Evolutionary conservation across 2,113 vertebrate species (phyloP).

Genomic region (Ameiurus melas): DNA sequence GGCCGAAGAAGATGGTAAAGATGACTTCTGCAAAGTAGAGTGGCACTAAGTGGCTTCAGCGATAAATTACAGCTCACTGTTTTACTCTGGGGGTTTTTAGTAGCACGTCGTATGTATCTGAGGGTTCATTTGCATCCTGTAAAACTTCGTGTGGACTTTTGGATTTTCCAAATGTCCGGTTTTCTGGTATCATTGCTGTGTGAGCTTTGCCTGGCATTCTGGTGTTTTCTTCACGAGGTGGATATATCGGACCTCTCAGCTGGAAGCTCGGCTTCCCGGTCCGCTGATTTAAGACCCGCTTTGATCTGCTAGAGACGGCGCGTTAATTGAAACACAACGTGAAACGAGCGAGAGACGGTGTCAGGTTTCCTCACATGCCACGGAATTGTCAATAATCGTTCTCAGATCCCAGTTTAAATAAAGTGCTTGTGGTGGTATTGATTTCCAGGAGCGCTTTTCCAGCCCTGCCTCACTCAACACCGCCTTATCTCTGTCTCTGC

Average conservation of each 20-base stretch:
- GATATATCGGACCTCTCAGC: background rate
- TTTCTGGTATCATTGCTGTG: background rate
- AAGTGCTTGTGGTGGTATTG: conserved; percentile 38
- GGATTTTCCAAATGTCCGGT: background rate
- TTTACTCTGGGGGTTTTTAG: conserved; percentile 38
- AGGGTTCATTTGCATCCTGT: background rate
- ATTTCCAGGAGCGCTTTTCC: conserved; percentile 43
- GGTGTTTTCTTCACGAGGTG: background rate
- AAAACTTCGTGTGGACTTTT: conserved; percentile 41
- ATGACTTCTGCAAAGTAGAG: conserved; percentile 38
- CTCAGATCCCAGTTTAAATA: conserved; percentile 1
- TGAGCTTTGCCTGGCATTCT: background rate
- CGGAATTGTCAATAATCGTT: conserved; percentile 15
- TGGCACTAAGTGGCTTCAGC: conserved; percentile 11
- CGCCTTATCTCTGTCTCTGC: conserved; percentile 32
- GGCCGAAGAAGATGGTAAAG: conserved; percentile 86
- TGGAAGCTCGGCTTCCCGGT: background rate
- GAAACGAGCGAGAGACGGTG: background rate
- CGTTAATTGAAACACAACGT: background rate
- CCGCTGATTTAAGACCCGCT: background rate
- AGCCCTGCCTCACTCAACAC: conserved; percentile 6
- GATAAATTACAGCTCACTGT: conserved; percentile 51
- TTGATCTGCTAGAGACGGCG: background rate
- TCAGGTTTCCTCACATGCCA: background rate
- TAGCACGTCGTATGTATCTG: background rate